Conservation (phyloP, 2,113 vertebrate species). For the Cebidichthys violaceus region DNA sequence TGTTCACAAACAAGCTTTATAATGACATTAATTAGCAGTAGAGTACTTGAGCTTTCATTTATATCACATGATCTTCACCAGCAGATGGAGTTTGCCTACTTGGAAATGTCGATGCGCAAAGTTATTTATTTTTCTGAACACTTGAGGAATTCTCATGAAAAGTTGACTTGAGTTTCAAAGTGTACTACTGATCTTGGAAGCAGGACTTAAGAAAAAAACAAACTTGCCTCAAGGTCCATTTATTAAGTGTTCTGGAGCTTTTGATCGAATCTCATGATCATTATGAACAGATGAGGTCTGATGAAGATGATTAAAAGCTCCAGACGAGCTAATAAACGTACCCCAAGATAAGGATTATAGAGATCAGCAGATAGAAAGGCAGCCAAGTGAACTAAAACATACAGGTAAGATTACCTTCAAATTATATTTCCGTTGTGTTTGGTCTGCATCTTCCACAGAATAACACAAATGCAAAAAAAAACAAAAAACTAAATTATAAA, state of each 20-base stretch:
- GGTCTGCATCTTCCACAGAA: background rate
- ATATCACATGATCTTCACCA: background rate
- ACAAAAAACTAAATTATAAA: constrained; percentile 21
- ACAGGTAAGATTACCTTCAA: background rate
- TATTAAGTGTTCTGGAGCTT: background rate
- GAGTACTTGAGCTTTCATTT: background rate
- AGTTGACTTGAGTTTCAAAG: background rate
- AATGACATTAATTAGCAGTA: background rate
- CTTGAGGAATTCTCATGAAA: background rate
- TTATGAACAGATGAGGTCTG: background rate
- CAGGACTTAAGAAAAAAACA: background rate
- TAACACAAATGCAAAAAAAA: background rate
- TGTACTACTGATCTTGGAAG: background rate
- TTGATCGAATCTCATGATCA: background rate
- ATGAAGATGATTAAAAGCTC: background rate
- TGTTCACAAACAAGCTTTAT: background rate
- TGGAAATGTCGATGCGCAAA: background rate
- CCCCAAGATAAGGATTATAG: background rate
- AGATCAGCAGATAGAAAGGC: background rate
- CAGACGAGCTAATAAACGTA: background rate
- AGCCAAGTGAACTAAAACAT: background rate
- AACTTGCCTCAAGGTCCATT: background rate
- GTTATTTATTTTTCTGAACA: too few species aligned
- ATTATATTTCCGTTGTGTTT: background rate
- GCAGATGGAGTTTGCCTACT: background rate